Evolutionary conservation across 2,888 invertebrate species (phyloP).

Genomic region (Caenorhabditis sp.): DNA sequence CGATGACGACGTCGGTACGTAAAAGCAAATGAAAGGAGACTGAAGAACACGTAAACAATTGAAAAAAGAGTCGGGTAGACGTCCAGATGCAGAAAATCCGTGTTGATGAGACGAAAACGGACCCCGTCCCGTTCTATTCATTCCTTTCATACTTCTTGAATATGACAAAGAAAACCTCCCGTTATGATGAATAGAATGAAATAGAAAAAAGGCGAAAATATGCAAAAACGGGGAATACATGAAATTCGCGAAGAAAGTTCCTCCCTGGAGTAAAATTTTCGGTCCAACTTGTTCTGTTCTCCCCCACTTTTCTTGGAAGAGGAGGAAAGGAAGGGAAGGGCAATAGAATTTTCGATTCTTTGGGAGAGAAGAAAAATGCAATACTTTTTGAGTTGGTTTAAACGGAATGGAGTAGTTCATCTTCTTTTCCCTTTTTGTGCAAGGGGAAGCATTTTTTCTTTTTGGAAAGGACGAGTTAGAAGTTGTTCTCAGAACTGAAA

Average conservation of each 20-base stretch:
- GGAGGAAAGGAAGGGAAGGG: too few relatives aligned
- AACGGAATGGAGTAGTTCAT: constrained; percentile 30
- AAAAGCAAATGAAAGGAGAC: constrained; percentile 17
- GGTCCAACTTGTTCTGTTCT: constrained; percentile 18
- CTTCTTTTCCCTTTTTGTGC: constrained; percentile 26
- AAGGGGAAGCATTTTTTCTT: too few relatives aligned
- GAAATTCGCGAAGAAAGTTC: constrained; percentile 20
- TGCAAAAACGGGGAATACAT: constrained; percentile 15
- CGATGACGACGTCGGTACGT: constrained; percentile 45
- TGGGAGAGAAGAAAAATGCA: not conserved
- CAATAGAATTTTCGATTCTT: constrained; percentile 32
- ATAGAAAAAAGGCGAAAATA: not conserved
- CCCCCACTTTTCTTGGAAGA: not conserved
- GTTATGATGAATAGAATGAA: not conserved
- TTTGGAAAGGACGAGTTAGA: not conserved
- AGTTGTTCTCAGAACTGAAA: too few relatives aligned
- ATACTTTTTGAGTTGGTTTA: constrained; percentile 3
- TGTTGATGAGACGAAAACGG: constrained; percentile 38
- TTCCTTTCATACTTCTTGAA: not conserved
- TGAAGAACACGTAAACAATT: constrained; percentile 55
- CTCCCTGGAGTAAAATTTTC: constrained; percentile 49
- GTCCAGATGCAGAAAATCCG: constrained; percentile 31
- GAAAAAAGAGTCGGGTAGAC: constrained; percentile 35
- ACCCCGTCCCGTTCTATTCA: constrained; percentile 6
- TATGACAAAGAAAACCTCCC: constrained; percentile 14